phyloP scores from a whole-genome alignment of 2,888 invertebrate species.

The Oxycera nigricornis region DNA sequence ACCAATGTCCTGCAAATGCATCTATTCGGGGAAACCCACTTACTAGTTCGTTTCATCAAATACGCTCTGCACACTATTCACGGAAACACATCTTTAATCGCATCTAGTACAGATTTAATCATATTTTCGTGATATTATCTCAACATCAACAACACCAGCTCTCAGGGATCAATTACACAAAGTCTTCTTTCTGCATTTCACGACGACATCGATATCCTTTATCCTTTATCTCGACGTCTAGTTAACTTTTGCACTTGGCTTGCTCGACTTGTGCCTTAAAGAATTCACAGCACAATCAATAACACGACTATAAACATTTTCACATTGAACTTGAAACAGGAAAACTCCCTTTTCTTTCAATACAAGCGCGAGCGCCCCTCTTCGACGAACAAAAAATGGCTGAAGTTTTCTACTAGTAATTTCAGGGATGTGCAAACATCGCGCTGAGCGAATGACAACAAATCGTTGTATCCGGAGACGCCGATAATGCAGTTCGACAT shows the following conservation, averaged over 20 bases:
- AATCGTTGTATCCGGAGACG: no score
- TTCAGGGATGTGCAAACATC: slow-evolving; percentile 13
- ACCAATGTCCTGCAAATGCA: no score
- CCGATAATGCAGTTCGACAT: no score
- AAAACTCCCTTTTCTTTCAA: slow-evolving; percentile 12
- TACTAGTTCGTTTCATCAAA: no score
- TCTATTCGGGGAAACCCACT: no score
- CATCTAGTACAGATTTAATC: no score
- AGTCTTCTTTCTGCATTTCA: background rate
- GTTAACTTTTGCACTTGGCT: background rate
- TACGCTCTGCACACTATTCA: no score
- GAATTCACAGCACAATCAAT: background rate
- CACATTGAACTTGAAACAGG: background rate
- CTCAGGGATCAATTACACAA: no score
- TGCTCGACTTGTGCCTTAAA: background rate
- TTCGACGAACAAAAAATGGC: slow-evolving; percentile 23
- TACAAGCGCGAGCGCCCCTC: slow-evolving; percentile 7
- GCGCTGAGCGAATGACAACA: slow-evolving; percentile 2
- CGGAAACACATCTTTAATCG: no score
- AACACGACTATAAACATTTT: background rate
- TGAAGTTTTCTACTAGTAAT: slow-evolving; percentile 10
- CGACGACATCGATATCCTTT: background rate
- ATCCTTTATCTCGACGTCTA: background rate
- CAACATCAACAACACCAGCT: no score
- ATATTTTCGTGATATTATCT: no score